Conservation (phyloP, 64 coral and sea anemone genomes). For the Porites australiensis region DNA sequence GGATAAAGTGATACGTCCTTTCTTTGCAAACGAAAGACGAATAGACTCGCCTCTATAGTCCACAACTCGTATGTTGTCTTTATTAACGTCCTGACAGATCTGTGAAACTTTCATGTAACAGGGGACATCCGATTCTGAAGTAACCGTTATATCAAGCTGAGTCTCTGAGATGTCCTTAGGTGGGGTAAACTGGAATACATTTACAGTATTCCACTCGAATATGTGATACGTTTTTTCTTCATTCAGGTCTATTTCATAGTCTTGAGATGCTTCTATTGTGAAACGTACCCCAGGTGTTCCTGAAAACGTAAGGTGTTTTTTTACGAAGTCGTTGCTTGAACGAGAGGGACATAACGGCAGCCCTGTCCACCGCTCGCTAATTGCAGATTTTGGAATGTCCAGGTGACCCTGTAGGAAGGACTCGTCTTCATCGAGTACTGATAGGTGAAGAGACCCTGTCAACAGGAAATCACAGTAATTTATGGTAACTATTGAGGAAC, state of each 20-base stretch:
- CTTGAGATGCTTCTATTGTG: background rate
- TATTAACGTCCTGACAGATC: constrained; percentile 29
- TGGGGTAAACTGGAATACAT: constrained; percentile 4
- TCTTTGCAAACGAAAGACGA: constrained; percentile 45
- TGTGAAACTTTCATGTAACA: constrained; percentile 66
- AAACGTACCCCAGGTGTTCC: background rate
- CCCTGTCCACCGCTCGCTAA: background rate
- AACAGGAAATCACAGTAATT: background rate
- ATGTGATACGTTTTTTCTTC: background rate
- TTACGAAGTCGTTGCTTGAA: background rate
- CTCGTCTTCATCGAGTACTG: background rate
- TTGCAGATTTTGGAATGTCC: background rate
- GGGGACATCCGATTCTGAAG: background rate
- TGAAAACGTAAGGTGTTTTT: background rate
- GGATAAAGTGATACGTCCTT: constrained; percentile 61
- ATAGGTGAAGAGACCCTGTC: background rate
- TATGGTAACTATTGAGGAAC: no score
- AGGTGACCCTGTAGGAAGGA: background rate
- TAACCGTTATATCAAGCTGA: constrained; percentile 71
- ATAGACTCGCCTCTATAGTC: constrained; percentile 13
- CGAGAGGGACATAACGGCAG: background rate
- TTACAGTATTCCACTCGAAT: background rate
- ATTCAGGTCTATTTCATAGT: background rate
- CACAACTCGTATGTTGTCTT: background rate
- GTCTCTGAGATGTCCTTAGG: background rate